These are phyloP conservation scores for Chelon auratus DNA, from an alignment of 2,797 vertebrate species.

Conservation along the genomic window DNA sequence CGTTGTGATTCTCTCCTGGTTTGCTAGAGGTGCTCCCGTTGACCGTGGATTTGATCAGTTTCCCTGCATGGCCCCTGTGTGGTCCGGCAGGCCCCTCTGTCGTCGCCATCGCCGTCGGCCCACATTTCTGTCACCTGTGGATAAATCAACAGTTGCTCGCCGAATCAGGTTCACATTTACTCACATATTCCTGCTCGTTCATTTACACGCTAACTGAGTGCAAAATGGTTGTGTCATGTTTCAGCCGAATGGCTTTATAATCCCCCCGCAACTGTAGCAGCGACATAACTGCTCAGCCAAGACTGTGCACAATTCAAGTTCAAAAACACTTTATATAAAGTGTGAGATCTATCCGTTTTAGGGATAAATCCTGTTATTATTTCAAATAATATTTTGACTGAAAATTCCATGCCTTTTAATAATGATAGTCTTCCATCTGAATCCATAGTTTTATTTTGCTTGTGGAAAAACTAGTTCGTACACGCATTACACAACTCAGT, in stretches of 20 bases:
- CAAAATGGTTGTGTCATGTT: slow-evolving; percentile 51
- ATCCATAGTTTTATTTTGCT: neutral
- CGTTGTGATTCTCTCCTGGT: slow-evolving; percentile 31
- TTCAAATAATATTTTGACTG: neutral
- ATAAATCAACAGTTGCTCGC: slow-evolving; percentile 68
- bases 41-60: slow-evolving; percentile 80
- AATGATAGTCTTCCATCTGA: neutral
- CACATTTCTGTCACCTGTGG: slow-evolving; percentile 78
- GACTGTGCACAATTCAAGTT: slow-evolving; percentile 73
- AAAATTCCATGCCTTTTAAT: neutral
- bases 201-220: slow-evolving; percentile 4
- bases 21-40: slow-evolving; percentile 66
- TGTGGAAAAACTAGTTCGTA: neutral
- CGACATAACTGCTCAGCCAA: slow-evolving; percentile 30
- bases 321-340: slow-evolving; percentile 53
- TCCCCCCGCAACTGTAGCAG: slow-evolving; percentile 11
- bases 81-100: slow-evolving; percentile 62
- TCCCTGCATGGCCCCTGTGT: slow-evolving; percentile 58
- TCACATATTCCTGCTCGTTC: slow-evolving; percentile 9
- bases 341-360: neutral
- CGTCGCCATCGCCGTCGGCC: slow-evolving; percentile 56
- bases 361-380: neutral
- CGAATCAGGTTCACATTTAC: slow-evolving; percentile 56
- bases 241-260: slow-evolving; percentile 58
- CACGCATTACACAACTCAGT: neutral